Conservation (phyloP, 1,140 invertebrate species). For the Euglossa dilemma region DNA sequence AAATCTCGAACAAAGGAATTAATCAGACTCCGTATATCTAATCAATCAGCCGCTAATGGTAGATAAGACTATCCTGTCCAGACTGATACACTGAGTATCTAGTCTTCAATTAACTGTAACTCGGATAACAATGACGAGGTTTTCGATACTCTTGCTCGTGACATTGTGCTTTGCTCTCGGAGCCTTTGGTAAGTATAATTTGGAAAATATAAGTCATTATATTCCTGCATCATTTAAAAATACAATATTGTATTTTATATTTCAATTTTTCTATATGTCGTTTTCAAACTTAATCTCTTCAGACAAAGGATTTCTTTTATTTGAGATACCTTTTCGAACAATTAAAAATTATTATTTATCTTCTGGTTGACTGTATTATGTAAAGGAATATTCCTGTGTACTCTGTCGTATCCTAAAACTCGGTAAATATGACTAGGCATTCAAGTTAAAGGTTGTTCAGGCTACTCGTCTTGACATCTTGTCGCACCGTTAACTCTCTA, state of each 20-base stretch:
- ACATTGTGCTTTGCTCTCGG: slow-evolving; percentile 30
- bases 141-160: not conserved
- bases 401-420: slow-evolving; percentile 41
- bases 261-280: not conserved
- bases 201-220: not conserved
- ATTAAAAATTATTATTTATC: not conserved
- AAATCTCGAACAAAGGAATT: not conserved
- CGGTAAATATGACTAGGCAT: slow-evolving; percentile 49
- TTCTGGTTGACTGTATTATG: not conserved
- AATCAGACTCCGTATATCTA: slow-evolving; percentile 18
- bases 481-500: slow-evolving; percentile 24
- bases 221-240: not conserved
- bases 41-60: slow-evolving; percentile 19
- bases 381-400: slow-evolving; percentile 23
- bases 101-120: not conserved
- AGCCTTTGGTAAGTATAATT: slow-evolving; percentile 24
- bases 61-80: slow-evolving; percentile 32
- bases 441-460: slow-evolving; percentile 18
- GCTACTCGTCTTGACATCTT: slow-evolving; percentile 40
- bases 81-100: not conserved
- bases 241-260: not conserved
- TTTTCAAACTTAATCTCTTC: not conserved
- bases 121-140: slow-evolving; percentile 6
- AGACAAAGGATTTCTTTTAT: not conserved
- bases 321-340: not conserved